Base-by-base conservation (phyloP, 1,140 invertebrate species). In the Lordiphosa collinella region DNA sequence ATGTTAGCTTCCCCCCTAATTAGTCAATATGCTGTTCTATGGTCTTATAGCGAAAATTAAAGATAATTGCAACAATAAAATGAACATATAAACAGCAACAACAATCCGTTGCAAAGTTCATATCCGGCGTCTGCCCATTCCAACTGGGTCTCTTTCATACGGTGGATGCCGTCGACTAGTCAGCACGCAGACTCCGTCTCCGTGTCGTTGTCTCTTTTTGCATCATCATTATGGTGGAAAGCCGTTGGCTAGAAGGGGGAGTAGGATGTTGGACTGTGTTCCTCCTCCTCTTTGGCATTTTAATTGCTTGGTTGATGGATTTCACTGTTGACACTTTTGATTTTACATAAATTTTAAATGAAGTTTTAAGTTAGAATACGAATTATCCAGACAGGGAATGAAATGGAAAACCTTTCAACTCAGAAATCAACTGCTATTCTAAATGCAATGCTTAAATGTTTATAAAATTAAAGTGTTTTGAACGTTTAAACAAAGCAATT, bases 221-320 rank as follows among this genome's bases (percentile, higher is more conserved):
- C 71, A 66, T 70, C 75, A 79, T 74, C 60, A 79, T 80, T 76
- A 63, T 59, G 36, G 41, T 63, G 61, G 52, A 52, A 79, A 36
- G 52, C 50, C 55, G 22, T 29, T 12, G 22, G 22, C 8, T 55
- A 40, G 5, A 22, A 29, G 31, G 31, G 12, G 9, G 13, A 14
- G 11, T n/a, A n/a, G 16, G 25, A 8, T 18, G 11, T 32, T 56
- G 46, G 72, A 41, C 44, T 50, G 54, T 52, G 52, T 55, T 62
- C 32, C 35, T 62, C 41, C 34, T 38, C 32, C 32, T 49, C 32
- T 74, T 70, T 84, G 76, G 76, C 71, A 84, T 64, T 75, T 73
- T 84, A 82, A 78, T 84, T 82, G 71, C 72, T 58, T 64, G 69
- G 78, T 62, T 84, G 68, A 82, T 84, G 67, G 59, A 84, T 69